Conservation (phyloP, 2,797 vertebrate genomes). For the Babyrousa celebensis region DNA sequence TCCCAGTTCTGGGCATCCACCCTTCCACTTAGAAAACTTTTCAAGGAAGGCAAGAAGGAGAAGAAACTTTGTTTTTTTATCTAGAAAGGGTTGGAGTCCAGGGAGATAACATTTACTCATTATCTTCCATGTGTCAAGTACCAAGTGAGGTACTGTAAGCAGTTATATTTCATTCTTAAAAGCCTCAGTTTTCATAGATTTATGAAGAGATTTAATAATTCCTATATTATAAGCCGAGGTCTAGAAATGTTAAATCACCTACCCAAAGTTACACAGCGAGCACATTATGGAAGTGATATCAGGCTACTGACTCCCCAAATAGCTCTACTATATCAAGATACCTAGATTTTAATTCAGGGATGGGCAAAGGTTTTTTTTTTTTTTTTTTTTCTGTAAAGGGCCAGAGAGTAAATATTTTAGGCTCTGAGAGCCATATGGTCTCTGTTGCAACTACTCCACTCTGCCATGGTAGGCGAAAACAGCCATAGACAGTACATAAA, state of each 20-base stretch:
- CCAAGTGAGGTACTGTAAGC: background rate
- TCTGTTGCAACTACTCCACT: background rate
- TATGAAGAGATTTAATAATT: slow-evolving; percentile 23
- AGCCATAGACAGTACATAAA: background rate
- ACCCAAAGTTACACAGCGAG: background rate
- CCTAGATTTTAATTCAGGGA: background rate
- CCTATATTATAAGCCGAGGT: background rate
- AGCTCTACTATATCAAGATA: background rate
- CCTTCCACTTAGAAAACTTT: background rate
- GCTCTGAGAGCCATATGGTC: slow-evolving; percentile 4
- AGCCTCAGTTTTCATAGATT: background rate
- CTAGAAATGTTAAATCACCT: slow-evolving; percentile 12
- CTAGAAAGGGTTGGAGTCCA: background rate
- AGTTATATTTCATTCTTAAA: slow-evolving; percentile 29
- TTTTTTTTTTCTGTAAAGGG: slow-evolving; percentile 31
- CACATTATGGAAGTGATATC: background rate
- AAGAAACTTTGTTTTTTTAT: background rate
- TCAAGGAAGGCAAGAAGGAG: background rate
- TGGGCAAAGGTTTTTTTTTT: background rate
- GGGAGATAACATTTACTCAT: background rate
- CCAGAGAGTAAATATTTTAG: slow-evolving; percentile 27
- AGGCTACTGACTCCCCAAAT: background rate
- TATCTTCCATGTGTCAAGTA: background rate
- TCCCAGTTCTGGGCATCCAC: background rate
- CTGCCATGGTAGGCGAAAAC: background rate